These are phyloP conservation scores for Thryonomys swinderianus DNA, from an alignment of 2,113 vertebrate species.

Conservation along the genomic window DNA sequence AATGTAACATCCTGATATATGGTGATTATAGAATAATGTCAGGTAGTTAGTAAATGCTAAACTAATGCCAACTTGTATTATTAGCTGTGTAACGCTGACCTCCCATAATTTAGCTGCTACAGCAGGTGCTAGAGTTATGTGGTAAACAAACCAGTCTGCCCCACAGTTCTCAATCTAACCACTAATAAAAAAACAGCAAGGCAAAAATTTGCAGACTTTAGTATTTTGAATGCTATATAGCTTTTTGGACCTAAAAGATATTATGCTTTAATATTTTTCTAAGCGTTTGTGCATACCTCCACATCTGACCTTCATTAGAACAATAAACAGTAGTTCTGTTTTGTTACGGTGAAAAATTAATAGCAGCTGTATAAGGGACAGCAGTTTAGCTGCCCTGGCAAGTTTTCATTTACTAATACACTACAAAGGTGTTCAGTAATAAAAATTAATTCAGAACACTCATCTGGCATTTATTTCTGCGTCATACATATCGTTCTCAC, in stretches of 20 bases:
- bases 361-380: not conserved
- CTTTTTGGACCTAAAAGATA: not conserved
- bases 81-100: not conserved
- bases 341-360: constrained; percentile 18
- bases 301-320: not conserved
- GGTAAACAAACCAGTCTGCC: not conserved
- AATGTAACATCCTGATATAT: not conserved
- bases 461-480: constrained; percentile 11
- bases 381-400: not conserved
- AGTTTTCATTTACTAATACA: not conserved
- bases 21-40: not conserved
- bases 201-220: not conserved
- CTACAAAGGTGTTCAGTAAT: not conserved
- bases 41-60: not conserved
- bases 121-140: not conserved
- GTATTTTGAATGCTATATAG: not conserved
- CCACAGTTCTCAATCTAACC: not conserved
- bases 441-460: not conserved
- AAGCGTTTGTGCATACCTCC: not conserved
- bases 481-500: not conserved
- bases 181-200: not conserved
- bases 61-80: not conserved
- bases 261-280: constrained; percentile 31
- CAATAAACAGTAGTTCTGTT: constrained; percentile 14
- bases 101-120: not conserved